These are phyloP conservation scores for Apodemia mormo DNA, from an alignment of 2,888 invertebrate genomes.

Conservation along the genomic window DNA sequence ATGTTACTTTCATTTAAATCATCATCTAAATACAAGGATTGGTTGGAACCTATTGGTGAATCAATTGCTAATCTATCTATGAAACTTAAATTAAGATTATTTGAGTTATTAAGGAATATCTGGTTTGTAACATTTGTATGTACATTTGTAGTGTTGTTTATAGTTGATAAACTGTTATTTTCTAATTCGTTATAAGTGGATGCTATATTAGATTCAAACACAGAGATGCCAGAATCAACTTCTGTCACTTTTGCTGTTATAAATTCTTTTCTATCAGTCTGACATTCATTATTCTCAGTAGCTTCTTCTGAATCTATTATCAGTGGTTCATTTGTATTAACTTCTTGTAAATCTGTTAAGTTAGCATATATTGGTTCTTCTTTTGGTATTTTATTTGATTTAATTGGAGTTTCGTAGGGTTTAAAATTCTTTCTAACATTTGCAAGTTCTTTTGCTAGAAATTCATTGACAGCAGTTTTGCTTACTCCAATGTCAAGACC, in stretches of 20 bases:
- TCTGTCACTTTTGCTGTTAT: slow-evolving; percentile 42
- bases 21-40: slow-evolving; percentile 70
- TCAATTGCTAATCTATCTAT: slow-evolving; percentile 71
- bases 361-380: slow-evolving; percentile 63
- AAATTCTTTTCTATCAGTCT: slow-evolving; percentile 18
- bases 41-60: slow-evolving; percentile 64
- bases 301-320: neutral
- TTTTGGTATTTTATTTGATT: slow-evolving; percentile 24
- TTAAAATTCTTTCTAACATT: slow-evolving; percentile 66
- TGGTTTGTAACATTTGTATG: slow-evolving; percentile 64
- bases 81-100: slow-evolving; percentile 68
- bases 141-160: slow-evolving; percentile 53
- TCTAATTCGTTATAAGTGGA: slow-evolving; percentile 37
- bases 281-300: slow-evolving; percentile 22
- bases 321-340: slow-evolving; percentile 27
- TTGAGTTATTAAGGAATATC: slow-evolving; percentile 61
- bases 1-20: slow-evolving; percentile 79
- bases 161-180: slow-evolving; percentile 42
- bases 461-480: slow-evolving; percentile 61
- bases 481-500: slow-evolving; percentile 67
- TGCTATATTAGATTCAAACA: slow-evolving; percentile 55
- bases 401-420: slow-evolving; percentile 37
- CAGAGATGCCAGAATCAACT: slow-evolving; percentile 58
- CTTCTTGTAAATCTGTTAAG: slow-evolving; percentile 37
- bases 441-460: slow-evolving; percentile 63